Percentiles rank a stretch among this genome's conserved stretches.
phyloP scores from a whole-genome alignment of 2,888 invertebrate genomes.

The Andrena praecox region DNA sequence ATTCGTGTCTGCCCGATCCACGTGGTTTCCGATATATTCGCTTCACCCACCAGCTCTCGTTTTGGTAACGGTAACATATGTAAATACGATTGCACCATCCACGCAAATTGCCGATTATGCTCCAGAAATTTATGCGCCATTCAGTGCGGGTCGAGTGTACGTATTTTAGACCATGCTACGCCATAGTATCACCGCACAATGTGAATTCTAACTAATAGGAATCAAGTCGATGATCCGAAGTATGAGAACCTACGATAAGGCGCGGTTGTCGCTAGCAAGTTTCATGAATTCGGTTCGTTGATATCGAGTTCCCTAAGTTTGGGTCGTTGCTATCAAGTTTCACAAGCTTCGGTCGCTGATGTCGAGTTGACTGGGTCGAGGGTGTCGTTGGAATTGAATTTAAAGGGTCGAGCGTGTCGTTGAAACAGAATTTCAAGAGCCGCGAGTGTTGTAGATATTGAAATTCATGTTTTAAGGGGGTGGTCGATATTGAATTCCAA shows the following conservation, averaged over 20 bases:
- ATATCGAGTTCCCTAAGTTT: not conserved
- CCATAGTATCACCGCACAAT: not conserved
- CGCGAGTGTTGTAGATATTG: not conserved
- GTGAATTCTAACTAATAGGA: not conserved
- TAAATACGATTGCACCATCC: slow-evolving; percentile 3
- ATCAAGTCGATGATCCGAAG: not conserved
- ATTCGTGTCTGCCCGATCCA: not conserved
- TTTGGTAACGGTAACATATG: slow-evolving; percentile 7
- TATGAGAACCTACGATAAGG: too few relatives aligned
- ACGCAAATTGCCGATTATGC: not conserved
- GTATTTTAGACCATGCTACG: not conserved
- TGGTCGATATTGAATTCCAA: not conserved
- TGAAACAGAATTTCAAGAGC: not conserved
- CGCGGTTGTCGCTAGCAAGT: not conserved
- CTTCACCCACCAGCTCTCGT: not conserved
- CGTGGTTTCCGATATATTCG: not conserved
- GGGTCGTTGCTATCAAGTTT: not conserved
- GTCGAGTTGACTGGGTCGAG: not conserved
- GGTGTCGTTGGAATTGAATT: not conserved
- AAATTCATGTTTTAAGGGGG: not conserved
- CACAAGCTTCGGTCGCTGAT: not conserved
- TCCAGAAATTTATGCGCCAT: slow-evolving; percentile 6
- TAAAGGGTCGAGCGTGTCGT: not conserved
- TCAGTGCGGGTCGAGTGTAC: not conserved
- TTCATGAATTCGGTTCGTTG: not conserved